Conservation (phyloP, 2,888 invertebrate genomes). For the Agrochola macilenta region DNA sequence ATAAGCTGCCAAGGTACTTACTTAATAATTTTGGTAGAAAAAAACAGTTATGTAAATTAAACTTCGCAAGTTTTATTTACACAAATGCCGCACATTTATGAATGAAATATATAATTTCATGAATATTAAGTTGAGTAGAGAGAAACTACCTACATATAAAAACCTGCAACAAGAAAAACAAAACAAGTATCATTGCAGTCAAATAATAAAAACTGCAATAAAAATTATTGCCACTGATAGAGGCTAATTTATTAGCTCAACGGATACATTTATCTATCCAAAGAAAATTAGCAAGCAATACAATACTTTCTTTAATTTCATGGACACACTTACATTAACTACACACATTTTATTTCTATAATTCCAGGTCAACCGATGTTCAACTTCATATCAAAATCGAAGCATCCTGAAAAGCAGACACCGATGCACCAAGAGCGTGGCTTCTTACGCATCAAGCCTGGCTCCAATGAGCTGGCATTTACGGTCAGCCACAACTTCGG, state of each 20-base stretch:
- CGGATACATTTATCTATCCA: neutral
- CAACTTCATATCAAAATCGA: conserved; percentile 89
- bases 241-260: neutral
- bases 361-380: conserved; percentile 91
- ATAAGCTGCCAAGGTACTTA: neutral
- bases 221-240: neutral
- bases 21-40: neutral
- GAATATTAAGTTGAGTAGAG: conserved; percentile 5
- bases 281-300: neutral
- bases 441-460: conserved; percentile 90
- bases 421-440: conserved; percentile 92
- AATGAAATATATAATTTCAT: neutral
- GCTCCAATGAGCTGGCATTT: conserved; percentile 88
- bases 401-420: conserved; percentile 87
- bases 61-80: conserved; percentile 27
- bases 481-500: conserved; percentile 92
- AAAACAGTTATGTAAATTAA: conserved; percentile 49
- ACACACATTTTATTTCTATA: neutral
- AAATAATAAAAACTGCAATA: neutral
- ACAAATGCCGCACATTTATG: conserved; percentile 7
- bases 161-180: no score
- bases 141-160: neutral
- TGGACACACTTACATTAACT: neutral
- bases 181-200: neutral
- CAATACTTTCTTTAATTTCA: neutral